Conservation (phyloP, 2,113 vertebrate genomes). For the Gulo gulo region DNA sequence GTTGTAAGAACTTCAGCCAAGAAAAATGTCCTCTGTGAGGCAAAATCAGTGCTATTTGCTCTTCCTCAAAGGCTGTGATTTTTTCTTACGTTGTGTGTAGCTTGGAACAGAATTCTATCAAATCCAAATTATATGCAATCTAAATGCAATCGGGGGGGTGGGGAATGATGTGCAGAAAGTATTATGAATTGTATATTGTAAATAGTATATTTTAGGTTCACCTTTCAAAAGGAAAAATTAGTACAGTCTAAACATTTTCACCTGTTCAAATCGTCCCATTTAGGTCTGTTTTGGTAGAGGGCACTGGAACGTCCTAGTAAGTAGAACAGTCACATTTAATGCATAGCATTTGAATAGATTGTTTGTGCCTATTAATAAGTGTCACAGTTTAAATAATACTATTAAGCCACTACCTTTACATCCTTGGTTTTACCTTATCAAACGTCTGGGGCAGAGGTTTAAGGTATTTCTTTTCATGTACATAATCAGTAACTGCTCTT, state of each 20-base stretch:
- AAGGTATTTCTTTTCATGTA: constrained; percentile 76
- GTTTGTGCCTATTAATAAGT: constrained; percentile 73
- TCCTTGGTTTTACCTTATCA: constrained; percentile 75
- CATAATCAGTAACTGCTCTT: constrained; percentile 73
- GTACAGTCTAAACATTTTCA: not conserved
- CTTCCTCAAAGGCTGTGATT: not conserved
- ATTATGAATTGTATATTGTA: not conserved
- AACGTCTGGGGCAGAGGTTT: constrained; percentile 74
- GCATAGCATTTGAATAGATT: constrained; percentile 57
- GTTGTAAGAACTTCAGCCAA: constrained; percentile 14
- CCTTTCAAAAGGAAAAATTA: not conserved
- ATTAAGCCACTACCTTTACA: constrained; percentile 73
- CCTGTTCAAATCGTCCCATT: constrained; percentile 40
- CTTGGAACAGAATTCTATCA: not conserved
- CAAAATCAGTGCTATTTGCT: not conserved
- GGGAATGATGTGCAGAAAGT: not conserved
- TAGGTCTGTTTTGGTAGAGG: not conserved
- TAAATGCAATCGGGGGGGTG: not conserved
- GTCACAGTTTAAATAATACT: constrained; percentile 75
- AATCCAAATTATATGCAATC: not conserved
- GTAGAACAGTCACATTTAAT: not conserved
- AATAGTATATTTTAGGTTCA: not conserved
- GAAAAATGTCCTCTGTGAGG: not conserved
- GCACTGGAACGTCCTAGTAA: not conserved
- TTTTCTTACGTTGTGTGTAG: not conserved